Conservation (phyloP, 2,888 invertebrate species). For the Dicyrtomina minuta region DNA sequence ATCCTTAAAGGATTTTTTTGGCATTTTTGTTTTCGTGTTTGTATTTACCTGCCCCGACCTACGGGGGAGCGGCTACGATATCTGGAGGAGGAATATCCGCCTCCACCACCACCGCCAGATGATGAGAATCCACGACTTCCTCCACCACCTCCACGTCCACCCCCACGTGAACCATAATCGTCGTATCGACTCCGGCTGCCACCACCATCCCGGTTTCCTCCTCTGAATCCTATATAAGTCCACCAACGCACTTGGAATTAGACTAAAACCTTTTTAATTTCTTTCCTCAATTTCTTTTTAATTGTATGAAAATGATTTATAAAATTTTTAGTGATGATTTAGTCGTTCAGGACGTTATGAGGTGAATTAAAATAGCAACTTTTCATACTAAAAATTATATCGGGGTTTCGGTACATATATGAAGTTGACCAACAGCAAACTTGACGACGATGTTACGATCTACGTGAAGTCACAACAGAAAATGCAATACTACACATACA, state of each 20-base stretch:
- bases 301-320: neutral
- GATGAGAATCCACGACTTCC: slow-evolving; percentile 42
- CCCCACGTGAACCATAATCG: slow-evolving; percentile 34
- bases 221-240: slow-evolving; percentile 33
- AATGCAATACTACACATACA: too few species aligned
- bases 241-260: slow-evolving; percentile 29
- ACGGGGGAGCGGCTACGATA: slow-evolving; percentile 62
- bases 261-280: slow-evolving; percentile 6
- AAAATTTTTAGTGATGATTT: neutral
- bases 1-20: neutral
- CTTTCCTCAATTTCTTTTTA: slow-evolving; percentile 11
- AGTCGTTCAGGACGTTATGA: neutral
- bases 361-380: too few species aligned
- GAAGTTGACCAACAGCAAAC: slow-evolving; percentile 14
- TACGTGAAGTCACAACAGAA: slow-evolving; percentile 19
- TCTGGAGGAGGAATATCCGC: slow-evolving; percentile 56
- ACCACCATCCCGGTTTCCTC: slow-evolving; percentile 59
- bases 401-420: too few species aligned
- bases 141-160: slow-evolving; percentile 37
- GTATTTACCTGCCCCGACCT: slow-evolving; percentile 60
- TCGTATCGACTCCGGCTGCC: slow-evolving; percentile 41
- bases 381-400: too few species aligned
- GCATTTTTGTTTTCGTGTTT: slow-evolving; percentile 1
- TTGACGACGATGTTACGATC: slow-evolving; percentile 28
- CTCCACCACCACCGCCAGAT: slow-evolving; percentile 57